phyloP scores from a whole-genome alignment of 2,888 invertebrate species.

The Leucoptera coffeella region DNA sequence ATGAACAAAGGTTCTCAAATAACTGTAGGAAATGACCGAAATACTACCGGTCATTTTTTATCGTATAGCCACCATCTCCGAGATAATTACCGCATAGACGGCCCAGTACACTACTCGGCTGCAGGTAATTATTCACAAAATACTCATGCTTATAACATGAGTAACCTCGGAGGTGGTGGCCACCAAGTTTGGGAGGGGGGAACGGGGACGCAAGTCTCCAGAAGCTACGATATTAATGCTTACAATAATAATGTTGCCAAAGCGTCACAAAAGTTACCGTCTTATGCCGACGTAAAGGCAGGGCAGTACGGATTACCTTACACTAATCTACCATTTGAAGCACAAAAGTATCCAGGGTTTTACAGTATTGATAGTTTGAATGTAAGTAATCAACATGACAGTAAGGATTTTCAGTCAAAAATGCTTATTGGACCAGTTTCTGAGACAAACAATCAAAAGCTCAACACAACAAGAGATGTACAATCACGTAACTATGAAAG shows the following conservation, averaged over 20 bases:
- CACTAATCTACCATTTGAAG: constrained; percentile 30
- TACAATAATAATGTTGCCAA: constrained; percentile 25
- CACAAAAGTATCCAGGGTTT: constrained; percentile 42
- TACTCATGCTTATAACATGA: constrained; percentile 32
- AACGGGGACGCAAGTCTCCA: constrained; percentile 27
- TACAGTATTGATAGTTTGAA: constrained; percentile 40
- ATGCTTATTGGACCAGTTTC: constrained; percentile 52
- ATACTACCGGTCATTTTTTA: constrained; percentile 93
- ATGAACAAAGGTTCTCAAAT: constrained; percentile 20
- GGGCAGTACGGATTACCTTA: constrained; percentile 26
- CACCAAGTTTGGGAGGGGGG: constrained; percentile 65
- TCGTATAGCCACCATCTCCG: constrained; percentile 97
- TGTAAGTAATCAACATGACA: constrained; percentile 37
- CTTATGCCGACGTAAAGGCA: constrained; percentile 32
- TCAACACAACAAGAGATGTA: constrained; percentile 26
- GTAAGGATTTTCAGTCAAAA: constrained; percentile 50
- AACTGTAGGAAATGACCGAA: constrained; percentile 56
- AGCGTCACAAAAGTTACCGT: constrained; percentile 34
- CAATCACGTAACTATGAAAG: constrained; percentile 35
- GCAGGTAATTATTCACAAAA: constrained; percentile 51
- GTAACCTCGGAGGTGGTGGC: constrained; percentile 68
- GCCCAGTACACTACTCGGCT: constrained; percentile 31
- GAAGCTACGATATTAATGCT: constrained; percentile 30
- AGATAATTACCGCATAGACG: constrained; percentile 61
- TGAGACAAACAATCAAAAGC: constrained; percentile 42